Percentiles rank a stretch among this genome's conserved stretches.
phyloP scores from a whole-genome alignment of 2,113 vertebrate genomes.

The Rhizomys pruinosus region DNA sequence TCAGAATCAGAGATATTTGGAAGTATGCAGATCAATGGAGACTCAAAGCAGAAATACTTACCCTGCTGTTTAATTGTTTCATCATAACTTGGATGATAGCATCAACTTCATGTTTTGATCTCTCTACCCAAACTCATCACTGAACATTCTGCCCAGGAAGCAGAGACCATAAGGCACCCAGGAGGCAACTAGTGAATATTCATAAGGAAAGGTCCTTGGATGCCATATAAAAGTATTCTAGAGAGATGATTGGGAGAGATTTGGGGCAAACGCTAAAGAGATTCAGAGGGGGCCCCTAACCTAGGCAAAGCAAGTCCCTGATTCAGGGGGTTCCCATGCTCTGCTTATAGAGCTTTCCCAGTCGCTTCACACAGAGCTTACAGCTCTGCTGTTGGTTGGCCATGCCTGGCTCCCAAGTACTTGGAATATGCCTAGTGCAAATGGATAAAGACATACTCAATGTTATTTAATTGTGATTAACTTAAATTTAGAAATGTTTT shows the following conservation, averaged over 20 bases:
- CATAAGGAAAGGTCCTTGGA: background rate
- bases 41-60: background rate
- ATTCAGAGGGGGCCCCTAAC: background rate
- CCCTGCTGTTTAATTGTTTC: too few relatives aligned
- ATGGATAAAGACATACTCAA: background rate
- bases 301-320: too few relatives aligned
- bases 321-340: too few relatives aligned
- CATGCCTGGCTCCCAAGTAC: background rate
- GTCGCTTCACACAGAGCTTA: accelerated
- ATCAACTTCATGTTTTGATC: background rate
- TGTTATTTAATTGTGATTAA: background rate
- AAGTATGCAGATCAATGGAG: background rate
- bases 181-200: background rate
- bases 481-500: background rate
- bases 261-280: background rate
- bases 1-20: background rate
- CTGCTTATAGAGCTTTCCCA: background rate
- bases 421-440: background rate
- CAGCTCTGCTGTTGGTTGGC: background rate
- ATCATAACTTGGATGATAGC: background rate
- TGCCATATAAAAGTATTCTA: background rate
- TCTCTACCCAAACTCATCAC: background rate
- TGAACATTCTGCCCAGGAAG: background rate
- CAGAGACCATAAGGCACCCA: background rate
- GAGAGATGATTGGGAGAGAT: background rate